Evolutionary conservation across 2,888 invertebrate genomes (phyloP), one percentile per base, ranked within the genome.

Genomic region (Tetheella fluctuosa): DNA sequence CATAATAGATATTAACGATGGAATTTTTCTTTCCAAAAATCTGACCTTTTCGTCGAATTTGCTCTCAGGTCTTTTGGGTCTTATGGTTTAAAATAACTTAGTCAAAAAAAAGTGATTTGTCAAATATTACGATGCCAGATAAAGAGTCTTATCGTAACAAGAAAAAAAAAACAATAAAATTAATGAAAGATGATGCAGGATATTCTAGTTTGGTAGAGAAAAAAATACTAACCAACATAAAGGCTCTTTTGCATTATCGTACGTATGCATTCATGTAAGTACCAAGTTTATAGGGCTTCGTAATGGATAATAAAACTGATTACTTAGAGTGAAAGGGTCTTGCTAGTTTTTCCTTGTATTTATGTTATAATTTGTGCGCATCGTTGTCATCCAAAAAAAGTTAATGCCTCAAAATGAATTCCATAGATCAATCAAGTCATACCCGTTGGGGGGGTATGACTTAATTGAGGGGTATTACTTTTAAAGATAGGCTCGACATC

Each of bases 121-220:
- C n/a, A n/a, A n/a, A n/a, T n/a, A n/a, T n/a, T n/a, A n/a, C n/a
- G 60, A 64, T 60, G 65, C 65, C 64, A 63, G 60, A 68, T 67
- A 65, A 71, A n/a, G n/a, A 74, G 73, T 73, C 65, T 72, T 64
- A 64, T 68, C 58, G 72, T 60, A 73, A 71, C 69, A 58, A 66
- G 59, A 68, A 67, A n/a, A n/a, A n/a, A n/a, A n/a, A n/a, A n/a
- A n/a, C n/a, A n/a, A n/a, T n/a, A n/a, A n/a, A n/a, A n/a, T n/a
- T n/a, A n/a, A 39, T 6, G 10, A 39, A 68, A 65, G 61, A 52
- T 67, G 68, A 66, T 63, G 65, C 66, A 63, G 69, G 66, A 73
- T 69, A 76, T 71, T 74, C 74, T 70, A 68, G 76, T 78, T 77
- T 72, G 60, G 58, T 62, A 68, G 67, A 68, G 59, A 69, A 68